These are phyloP conservation scores for Chaetophractus vellerosus DNA, from an alignment of 2,797 vertebrate genomes.

Conservation along the genomic window DNA sequence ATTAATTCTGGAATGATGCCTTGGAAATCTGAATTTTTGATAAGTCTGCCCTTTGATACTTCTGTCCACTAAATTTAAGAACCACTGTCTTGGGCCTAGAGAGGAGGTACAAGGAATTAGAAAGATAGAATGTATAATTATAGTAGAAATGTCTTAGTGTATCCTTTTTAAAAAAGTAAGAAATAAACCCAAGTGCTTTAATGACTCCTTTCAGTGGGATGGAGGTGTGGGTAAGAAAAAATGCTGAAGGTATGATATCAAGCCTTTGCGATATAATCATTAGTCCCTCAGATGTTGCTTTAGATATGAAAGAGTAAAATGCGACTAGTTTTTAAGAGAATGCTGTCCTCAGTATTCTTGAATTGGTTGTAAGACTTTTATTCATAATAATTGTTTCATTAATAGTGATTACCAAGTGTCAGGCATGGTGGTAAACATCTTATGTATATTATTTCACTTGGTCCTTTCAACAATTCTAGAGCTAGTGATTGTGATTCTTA, in stretches of 20 bases:
- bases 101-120: not conserved
- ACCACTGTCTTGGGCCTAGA: not conserved
- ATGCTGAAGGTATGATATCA: not conserved
- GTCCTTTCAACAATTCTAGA: not conserved
- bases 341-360: conserved; percentile 16
- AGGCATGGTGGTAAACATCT: not conserved
- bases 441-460: not conserved
- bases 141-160: not conserved
- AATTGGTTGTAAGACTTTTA: not conserved
- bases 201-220: not conserved
- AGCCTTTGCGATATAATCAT: not conserved
- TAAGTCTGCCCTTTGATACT: not conserved
- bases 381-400: not conserved
- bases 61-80: not conserved
- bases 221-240: not conserved
- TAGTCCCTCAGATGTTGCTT: not conserved
- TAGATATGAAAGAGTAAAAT: conserved; percentile 7
- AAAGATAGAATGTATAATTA: not conserved
- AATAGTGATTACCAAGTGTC: not conserved
- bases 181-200: not conserved
- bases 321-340: conserved; percentile 33
- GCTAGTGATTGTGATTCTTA: not conserved
- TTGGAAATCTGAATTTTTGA: conserved; percentile 50
- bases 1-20: not conserved
- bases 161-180: not conserved